phyloP scores from a whole-genome alignment of 2,113 vertebrate genomes.

The Lagopus muta region DNA sequence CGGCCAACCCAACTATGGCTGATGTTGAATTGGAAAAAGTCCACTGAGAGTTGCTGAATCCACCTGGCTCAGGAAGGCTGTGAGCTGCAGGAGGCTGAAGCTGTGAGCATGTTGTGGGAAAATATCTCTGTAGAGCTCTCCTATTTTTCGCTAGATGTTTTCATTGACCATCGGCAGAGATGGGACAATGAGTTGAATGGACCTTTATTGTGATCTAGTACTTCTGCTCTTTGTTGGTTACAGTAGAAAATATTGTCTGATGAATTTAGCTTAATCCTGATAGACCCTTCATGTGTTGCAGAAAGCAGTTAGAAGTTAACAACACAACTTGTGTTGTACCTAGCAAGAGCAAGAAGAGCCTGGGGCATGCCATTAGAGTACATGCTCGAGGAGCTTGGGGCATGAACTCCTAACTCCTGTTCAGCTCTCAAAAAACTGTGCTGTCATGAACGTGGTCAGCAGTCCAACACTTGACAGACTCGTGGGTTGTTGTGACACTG shows the following conservation, averaged over 20 bases:
- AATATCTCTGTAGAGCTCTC: background rate
- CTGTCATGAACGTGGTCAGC: background rate
- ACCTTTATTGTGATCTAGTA: background rate
- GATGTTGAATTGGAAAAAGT: background rate
- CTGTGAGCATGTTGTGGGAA: background rate
- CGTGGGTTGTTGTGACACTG: background rate
- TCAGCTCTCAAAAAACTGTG: background rate
- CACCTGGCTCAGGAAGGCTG: background rate
- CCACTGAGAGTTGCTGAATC: background rate
- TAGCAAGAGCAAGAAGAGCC: background rate
- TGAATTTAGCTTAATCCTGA: background rate
- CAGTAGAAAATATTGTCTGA: background rate
- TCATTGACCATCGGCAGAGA: background rate
- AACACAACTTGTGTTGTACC: background rate
- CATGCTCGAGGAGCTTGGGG: background rate
- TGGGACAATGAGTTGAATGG: background rate
- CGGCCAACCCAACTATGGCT: background rate
- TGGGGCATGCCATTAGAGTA: background rate
- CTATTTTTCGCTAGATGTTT: background rate
- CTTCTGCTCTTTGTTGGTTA: background rate
- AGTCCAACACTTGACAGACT: rapidly evolving
- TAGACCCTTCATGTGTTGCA: background rate
- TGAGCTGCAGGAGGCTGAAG: background rate
- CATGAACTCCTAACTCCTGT: background rate
- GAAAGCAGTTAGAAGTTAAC: background rate